Evolutionary conservation across 1,140 invertebrate species (phyloP).

Genomic region (Drosophila nasuta): DNA sequence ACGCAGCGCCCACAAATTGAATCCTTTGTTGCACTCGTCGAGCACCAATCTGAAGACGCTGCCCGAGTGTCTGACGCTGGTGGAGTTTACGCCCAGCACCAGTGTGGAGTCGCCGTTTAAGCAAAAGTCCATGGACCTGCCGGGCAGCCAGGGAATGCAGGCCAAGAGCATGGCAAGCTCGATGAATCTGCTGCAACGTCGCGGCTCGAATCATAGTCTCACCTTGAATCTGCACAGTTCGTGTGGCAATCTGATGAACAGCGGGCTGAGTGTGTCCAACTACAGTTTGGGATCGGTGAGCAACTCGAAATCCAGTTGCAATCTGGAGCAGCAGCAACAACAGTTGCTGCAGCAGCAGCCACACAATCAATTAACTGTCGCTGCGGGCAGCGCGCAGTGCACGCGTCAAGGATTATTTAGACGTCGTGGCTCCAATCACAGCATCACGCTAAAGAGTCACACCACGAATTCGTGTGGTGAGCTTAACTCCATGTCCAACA

Average conservation of each 20-base stretch:
- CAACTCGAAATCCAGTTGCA: constrained; percentile 80
- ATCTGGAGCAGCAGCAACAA: constrained; percentile 58
- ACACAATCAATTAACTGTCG: constrained; percentile 47
- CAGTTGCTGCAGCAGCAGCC: constrained; percentile 24
- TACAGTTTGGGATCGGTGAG: constrained; percentile 71
- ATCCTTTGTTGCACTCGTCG: constrained; percentile 85
- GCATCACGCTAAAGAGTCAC: constrained; percentile 88
- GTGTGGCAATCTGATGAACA: constrained; percentile 76
- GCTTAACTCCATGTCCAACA: constrained; percentile 85
- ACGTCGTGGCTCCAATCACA: constrained; percentile 94
- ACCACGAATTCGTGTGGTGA: constrained; percentile 83
- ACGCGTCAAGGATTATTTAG: constrained; percentile 90
- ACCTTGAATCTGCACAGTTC: constrained; percentile 88
- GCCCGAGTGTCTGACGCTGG: constrained; percentile 88
- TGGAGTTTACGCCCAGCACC: constrained; percentile 86
- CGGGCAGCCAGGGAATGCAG: constrained; percentile 39
- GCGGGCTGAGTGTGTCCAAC: constrained; percentile 74
- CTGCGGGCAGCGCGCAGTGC: constrained; percentile 58
- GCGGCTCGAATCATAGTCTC: constrained; percentile 95
- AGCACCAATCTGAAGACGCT: constrained; percentile 88
- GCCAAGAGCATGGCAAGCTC: constrained; percentile 68
- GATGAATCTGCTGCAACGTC: constrained; percentile 90
- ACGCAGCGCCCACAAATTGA: constrained; percentile 70
- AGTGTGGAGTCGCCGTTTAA: constrained; percentile 67
- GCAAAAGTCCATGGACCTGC: constrained; percentile 77